Evolutionary conservation across 2,113 vertebrate species (phyloP).

Genomic region (Labrus mixtus): DNA sequence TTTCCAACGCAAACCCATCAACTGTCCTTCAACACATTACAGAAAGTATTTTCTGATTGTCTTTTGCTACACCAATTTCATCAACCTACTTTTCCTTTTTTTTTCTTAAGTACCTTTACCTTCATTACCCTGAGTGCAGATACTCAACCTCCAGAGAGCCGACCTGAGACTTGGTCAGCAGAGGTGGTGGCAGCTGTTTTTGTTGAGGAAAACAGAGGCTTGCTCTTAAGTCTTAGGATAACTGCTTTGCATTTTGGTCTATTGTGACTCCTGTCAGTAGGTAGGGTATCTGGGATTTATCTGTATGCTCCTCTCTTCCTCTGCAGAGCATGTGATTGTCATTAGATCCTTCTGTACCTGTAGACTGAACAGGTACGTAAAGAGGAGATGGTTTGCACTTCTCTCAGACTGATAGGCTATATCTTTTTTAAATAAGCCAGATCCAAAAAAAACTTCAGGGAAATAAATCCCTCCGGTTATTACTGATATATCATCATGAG

Average conservation of each 20-base stretch:
- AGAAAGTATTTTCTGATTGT: background rate
- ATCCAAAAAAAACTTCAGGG: too few species aligned
- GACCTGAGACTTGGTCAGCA: background rate
- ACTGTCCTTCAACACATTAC: background rate
- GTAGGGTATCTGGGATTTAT: too few species aligned
- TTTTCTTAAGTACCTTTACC: background rate
- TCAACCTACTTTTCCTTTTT: background rate
- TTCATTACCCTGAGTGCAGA: constrained; percentile 1
- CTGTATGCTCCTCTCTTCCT: too few species aligned
- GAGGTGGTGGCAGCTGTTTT: background rate
- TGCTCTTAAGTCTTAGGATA: background rate
- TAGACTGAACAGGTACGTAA: too few species aligned
- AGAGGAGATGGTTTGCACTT: too few species aligned
- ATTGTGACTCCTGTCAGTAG: background rate
- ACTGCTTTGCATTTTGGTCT: background rate
- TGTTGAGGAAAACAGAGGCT: background rate
- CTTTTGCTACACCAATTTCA: background rate
- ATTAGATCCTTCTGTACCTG: too few species aligned
- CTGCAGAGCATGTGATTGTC: too few species aligned
- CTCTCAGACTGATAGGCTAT: too few species aligned
- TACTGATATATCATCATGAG: too few species aligned
- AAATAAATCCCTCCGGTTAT: too few species aligned
- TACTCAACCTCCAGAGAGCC: background rate
- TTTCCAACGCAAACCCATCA: background rate
- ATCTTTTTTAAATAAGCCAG: too few species aligned